phyloP scores from a whole-genome alignment of 2,113 vertebrate genomes.

The Nothobranchius kuhntae region DNA sequence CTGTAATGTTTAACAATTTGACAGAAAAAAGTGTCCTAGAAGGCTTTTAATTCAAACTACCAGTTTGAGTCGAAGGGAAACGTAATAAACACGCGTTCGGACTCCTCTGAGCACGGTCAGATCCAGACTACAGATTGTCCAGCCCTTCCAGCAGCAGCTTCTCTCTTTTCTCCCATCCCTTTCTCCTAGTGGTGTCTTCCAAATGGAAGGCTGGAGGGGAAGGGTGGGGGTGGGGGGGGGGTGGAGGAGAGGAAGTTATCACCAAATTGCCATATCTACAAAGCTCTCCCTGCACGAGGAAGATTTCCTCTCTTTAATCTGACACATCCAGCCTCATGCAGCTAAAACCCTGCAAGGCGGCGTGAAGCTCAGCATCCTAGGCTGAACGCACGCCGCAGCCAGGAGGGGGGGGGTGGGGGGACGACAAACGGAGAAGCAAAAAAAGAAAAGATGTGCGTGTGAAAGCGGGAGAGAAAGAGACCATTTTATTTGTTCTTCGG shows the following conservation, averaged over 20 bases:
- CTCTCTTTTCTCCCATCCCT: not conserved
- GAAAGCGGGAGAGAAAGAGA: conserved; percentile 37
- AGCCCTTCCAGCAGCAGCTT: conserved; percentile 27
- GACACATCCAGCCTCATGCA: conserved; percentile 74
- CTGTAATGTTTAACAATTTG: no score
- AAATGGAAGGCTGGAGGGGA: conserved; percentile 41
- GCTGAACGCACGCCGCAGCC: conserved; percentile 62
- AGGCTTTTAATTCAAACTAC: no score
- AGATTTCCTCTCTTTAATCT: conserved; percentile 77
- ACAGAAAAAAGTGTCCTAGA: no score
- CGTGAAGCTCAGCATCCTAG: conserved; percentile 78
- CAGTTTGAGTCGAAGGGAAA: no score
- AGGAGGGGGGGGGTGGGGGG: conserved; percentile 53
- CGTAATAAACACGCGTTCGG: conserved; percentile 26
- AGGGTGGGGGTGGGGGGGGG: conserved; percentile 16
- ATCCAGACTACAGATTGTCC: conserved; percentile 49
- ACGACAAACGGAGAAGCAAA: conserved; percentile 35
- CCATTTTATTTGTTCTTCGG: conserved; percentile 85
- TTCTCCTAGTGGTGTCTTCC: conserved; percentile 42
- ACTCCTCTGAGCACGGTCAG: conserved; percentile 23
- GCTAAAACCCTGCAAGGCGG: conserved; percentile 72
- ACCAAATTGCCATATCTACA: conserved; percentile 80
- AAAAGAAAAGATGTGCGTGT: conserved; percentile 42
- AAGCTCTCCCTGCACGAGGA: conserved; percentile 76
- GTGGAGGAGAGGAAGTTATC: conserved; percentile 73